Base-by-base conservation (phyloP, 2,888 invertebrate species). In the Chromoteleia sp. region DNA sequence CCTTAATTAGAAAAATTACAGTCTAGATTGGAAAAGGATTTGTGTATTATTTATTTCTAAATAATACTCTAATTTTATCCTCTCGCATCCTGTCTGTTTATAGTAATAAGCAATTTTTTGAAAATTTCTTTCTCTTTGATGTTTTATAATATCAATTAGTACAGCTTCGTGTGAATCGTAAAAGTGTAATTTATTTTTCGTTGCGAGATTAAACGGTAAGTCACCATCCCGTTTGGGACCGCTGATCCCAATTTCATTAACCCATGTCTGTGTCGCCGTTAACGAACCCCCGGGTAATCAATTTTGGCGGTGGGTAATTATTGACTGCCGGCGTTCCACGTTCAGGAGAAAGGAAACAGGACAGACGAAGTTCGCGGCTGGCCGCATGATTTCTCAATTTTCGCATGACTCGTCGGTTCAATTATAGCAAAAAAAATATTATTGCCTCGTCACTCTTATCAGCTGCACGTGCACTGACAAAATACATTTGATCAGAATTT, bases 271-370 rank as follows among this genome's bases (percentile, higher is more conserved):
- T 25, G 50, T 50, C 50, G 50, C 50, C 82, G 84, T 86, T 87
- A 88, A 87, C 87, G 86, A 87, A 87, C 84, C 84, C 78, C 41
- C 83, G 82, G 80, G 77, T 88, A 87, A 86, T 87, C 87, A 88
- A 87, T 87, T 88, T 85, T 82, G 84, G 83, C 85, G 84, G 80
- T 67, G 74, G 85, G 85, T 87, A 88, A 90, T 90, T 88, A 89
- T 88, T 86, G 87, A 85, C 87, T 87, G 76, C 19, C 68, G 59
- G 19, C 15, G 30, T 41, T 43, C 30, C n/a, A 43, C 33, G 30
- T n/a, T 12, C 39, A 14, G 43, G 36, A 12, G 25, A 12, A 15
- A 54, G 67, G 43, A 41, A 67, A 39, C 54, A 25, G 0, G 41
- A 17, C 30, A 43, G 56, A 14, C 68, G 29, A 45, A 43, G 17